Evolutionary conservation across 2,113 vertebrate species (phyloP).

Genomic region (Ciconia stormi): DNA sequence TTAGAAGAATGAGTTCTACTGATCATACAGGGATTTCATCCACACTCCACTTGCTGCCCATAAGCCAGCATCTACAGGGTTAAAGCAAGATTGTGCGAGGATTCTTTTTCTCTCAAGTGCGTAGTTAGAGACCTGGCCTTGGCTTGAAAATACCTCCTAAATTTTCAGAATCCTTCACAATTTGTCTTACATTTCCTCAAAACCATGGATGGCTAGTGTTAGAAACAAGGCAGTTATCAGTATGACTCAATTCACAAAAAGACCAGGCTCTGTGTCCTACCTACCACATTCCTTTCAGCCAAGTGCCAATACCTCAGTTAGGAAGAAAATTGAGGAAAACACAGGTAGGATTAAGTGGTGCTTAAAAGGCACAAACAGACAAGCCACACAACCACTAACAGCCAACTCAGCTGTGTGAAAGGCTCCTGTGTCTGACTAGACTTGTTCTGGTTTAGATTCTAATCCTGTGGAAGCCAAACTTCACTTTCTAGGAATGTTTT

Average conservation of each 20-base stretch:
- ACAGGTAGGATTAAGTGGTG: background rate
- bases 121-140: background rate
- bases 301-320: background rate
- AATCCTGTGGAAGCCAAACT: conserved; percentile 30
- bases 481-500: conserved; percentile 55
- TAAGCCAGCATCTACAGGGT: background rate
- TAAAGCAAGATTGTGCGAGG: background rate
- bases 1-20: background rate
- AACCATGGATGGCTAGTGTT: background rate
- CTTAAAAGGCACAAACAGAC: background rate
- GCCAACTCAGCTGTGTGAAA: background rate
- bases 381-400: background rate
- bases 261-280: background rate
- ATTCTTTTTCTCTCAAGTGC: background rate
- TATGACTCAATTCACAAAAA: background rate
- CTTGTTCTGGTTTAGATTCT: conserved; percentile 29
- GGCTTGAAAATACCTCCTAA: background rate
- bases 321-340: background rate
- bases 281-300: background rate
- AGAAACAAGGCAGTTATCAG: background rate
- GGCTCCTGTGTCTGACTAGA: background rate
- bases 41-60: background rate
- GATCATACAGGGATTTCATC: background rate
- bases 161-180: background rate
- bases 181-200: background rate